Evolutionary conservation across 2,888 invertebrate genomes (phyloP).

Genomic region (Eubasilissa splendida): DNA sequence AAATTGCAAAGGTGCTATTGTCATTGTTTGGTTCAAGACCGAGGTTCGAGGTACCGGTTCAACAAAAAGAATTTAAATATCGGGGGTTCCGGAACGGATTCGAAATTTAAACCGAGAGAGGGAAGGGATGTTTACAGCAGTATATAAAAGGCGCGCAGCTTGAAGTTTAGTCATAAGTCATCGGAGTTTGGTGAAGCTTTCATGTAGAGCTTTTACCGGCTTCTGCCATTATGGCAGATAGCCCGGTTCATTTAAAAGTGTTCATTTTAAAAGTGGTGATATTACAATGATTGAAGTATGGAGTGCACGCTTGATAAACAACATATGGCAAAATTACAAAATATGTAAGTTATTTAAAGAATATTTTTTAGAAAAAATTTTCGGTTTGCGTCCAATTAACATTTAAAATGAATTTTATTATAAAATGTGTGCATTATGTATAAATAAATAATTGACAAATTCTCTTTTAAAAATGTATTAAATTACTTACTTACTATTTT

Average conservation of each 20-base stretch:
- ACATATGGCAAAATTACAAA: background rate
- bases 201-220: slow-evolving; percentile 29
- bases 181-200: slow-evolving; percentile 25
- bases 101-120: slow-evolving; percentile 27
- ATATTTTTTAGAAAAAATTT: no score
- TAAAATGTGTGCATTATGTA: no score
- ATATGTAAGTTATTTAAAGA: no score
- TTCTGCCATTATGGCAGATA: slow-evolving; percentile 44
- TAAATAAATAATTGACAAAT: no score
- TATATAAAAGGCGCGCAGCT: slow-evolving; percentile 28
- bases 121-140: slow-evolving; percentile 32
- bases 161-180: slow-evolving; percentile 28
- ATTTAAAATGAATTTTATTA: no score
- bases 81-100: slow-evolving; percentile 41
- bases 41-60: slow-evolving; percentile 42
- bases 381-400: no score
- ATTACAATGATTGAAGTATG: background rate
- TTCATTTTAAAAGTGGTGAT: slow-evolving; percentile 1
- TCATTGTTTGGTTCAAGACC: slow-evolving; percentile 18
- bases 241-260: slow-evolving; percentile 5
- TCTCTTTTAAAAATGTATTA: no score
- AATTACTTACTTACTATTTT: no score
- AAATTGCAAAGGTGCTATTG: slow-evolving; percentile 27
- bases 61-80: slow-evolving; percentile 42
- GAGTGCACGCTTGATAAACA: background rate